Evolutionary conservation across 1,140 invertebrate species (phyloP).

Genomic region (Medauroidea extradentata): DNA sequence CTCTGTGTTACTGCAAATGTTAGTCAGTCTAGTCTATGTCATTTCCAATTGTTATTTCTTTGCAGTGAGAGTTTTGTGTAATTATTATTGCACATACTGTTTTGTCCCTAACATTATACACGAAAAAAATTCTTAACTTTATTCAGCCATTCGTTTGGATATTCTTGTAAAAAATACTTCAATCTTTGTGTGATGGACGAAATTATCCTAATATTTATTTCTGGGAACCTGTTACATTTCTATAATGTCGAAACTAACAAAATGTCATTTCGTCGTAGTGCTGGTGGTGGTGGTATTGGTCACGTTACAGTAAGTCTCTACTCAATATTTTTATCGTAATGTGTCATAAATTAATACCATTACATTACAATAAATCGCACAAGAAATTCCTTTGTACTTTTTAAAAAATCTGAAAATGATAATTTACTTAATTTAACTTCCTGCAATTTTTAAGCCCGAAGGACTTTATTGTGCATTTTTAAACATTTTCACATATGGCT

Average conservation of each 20-base stretch:
- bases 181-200: conserved; percentile 73
- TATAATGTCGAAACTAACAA: conserved; percentile 61
- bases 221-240: conserved; percentile 76
- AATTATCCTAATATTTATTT: conserved; percentile 66
- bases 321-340: no score
- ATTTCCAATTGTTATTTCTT: no score
- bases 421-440: neutral
- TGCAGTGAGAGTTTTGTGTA: no score
- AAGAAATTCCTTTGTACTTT: no score
- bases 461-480: no score
- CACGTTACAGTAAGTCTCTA: conserved; percentile 65
- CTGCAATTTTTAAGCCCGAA: neutral
- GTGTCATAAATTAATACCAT: neutral
- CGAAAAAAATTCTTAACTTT: no score
- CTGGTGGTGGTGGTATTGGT: conserved; percentile 71
- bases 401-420: neutral
- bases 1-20: no score
- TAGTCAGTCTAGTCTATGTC: no score
- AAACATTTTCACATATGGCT: no score
- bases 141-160: conserved; percentile 77
- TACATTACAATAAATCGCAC: no score
- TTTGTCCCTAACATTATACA: no score
- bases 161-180: conserved; percentile 72
- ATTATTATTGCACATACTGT: no score
- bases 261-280: conserved; percentile 63